Conservation (phyloP, 2,888 invertebrate species). For the Saturnia pavonia region DNA sequence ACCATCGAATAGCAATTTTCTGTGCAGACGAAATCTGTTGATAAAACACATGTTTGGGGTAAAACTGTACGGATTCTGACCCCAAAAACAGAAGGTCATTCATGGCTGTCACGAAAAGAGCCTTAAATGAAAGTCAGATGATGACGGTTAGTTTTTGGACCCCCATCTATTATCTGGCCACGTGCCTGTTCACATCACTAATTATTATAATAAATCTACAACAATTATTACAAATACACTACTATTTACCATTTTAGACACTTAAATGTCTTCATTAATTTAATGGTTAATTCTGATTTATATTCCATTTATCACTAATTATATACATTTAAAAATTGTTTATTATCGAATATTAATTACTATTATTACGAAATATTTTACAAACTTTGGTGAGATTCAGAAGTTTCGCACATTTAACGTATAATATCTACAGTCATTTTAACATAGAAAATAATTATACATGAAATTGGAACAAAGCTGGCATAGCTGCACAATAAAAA, state of each 20-base stretch:
- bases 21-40: not conserved
- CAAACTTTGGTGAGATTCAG: slow-evolving; percentile 81
- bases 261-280: slow-evolving; percentile 66
- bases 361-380: slow-evolving; percentile 80
- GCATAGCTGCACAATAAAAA: slow-evolving; percentile 18
- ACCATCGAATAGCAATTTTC: not conserved
- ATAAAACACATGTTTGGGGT: not conserved
- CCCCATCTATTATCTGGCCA: slow-evolving; percentile 14
- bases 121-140: slow-evolving; percentile 1
- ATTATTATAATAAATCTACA: slow-evolving; percentile 52
- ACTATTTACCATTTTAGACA: slow-evolving; percentile 79
- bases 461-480: slow-evolving; percentile 38
- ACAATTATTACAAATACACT: slow-evolving; percentile 78
- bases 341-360: slow-evolving; percentile 72
- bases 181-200: slow-evolving; percentile 64
- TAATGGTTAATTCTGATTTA: slow-evolving; percentile 72
- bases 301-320: slow-evolving; percentile 71
- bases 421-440: slow-evolving; percentile 63
- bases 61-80: slow-evolving; percentile 15
- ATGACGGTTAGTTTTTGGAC: not conserved
- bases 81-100: not conserved
- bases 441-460: slow-evolving; percentile 47
- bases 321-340: slow-evolving; percentile 79
- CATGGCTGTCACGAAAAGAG: not conserved
- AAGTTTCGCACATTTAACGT: slow-evolving; percentile 72